Base-by-base conservation (phyloP, 2,888 invertebrate species). In the Priocnemis perturbator region DNA sequence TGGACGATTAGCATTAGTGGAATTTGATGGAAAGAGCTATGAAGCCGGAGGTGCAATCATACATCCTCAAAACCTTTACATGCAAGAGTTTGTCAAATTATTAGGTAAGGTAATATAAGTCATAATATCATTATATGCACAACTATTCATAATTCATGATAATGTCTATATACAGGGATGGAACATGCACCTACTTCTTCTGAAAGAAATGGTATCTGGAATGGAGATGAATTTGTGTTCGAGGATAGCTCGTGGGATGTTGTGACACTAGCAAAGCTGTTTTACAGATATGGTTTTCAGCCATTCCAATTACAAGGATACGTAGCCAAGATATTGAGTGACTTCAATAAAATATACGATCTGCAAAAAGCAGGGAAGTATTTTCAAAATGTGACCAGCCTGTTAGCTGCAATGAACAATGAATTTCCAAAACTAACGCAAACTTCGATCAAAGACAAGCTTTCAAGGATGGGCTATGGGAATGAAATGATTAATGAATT, bases 1-100 rank as follows among this genome's bases (percentile, higher is more conserved):
- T 14, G 93, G 93, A 15, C 89, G 93, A 55, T 79, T 93, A 26
- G 90, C 91, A 0, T 90, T 91, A 0, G 77, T 91, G 17, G 78
- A 88, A 68, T 83, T 93, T 17, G 87, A 86, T 66, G 89, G 89
- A 11, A 75, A 89, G 19, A 85, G 89, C 14, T 92, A 91, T 84
- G 93, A 93, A 89, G 89, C 91, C 23, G 93, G 93, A 7, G 93
- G 92, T 53, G 85, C 91, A 7, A 87, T 93, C 5, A 91, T 93
- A 78, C 93, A 93, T 79, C 87, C 90, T 0, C 86, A 86, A 64
- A 93, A 93, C 83, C 85, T 89, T 77, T 91, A 93, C 73, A 92
- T 93, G 91, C 86, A 87, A 47, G 85, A 91, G 67, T 92, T 93
- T 81, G 88, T 90, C 0, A 84, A 90, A 53, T 74, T 90, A 53